phyloP scores from a whole-genome alignment of 2,113 vertebrate genomes.

The Alligator sinensis region DNA sequence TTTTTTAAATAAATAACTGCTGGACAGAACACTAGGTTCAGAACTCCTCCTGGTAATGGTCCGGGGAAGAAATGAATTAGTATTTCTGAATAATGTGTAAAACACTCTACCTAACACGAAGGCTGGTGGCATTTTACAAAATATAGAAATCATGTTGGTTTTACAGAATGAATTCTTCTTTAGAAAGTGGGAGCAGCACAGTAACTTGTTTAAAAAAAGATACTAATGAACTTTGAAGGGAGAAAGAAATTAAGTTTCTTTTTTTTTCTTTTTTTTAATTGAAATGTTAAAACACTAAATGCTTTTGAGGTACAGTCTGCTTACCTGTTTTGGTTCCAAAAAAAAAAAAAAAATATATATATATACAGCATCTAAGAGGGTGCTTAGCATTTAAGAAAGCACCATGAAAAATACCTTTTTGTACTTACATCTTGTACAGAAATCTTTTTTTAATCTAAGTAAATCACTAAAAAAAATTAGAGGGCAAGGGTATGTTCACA shows the following conservation, averaged over 20 bases:
- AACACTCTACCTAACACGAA: neutral
- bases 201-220: constrained; percentile 28
- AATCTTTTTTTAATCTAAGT: constrained; percentile 78
- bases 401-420: constrained; percentile 77
- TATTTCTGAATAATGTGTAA: neutral
- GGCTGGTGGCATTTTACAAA: neutral
- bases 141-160: neutral
- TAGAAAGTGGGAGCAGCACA: neutral
- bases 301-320: constrained; percentile 84
- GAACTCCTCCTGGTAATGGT: neutral
- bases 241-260: constrained; percentile 35
- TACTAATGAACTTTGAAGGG: neutral
- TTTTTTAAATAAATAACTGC: neutral
- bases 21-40: neutral
- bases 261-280: constrained; percentile 37
- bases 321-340: constrained; percentile 72
- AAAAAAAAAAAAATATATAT: neutral
- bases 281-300: constrained; percentile 73
- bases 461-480: constrained; percentile 83
- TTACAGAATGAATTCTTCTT: neutral
- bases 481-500: constrained; percentile 87
- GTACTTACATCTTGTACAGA: constrained; percentile 83
- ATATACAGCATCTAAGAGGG: constrained; percentile 64
- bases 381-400: constrained; percentile 75
- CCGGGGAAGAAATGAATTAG: neutral